Base-by-base conservation (phyloP, 2,888 invertebrate species). In the Anthophora plumipes region DNA sequence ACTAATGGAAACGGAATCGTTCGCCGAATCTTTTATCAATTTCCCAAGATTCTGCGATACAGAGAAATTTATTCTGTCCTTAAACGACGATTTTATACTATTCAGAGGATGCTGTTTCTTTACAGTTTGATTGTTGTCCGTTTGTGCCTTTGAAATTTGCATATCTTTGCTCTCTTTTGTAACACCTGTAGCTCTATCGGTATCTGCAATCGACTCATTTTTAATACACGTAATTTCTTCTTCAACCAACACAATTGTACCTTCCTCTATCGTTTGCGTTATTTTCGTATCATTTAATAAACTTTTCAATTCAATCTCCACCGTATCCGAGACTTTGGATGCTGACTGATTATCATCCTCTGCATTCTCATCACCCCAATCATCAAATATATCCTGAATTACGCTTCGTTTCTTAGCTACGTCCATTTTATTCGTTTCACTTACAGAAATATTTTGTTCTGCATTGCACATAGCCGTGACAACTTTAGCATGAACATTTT, bases 301-400 rank as follows among this genome's bases (percentile, higher is more conserved):
- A 77, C 85, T 91, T 73, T 92, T 90, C 46, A 92, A 73, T 64
- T 93, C 91, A 63, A 91, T 85, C 73, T 93, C 92, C 1, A 93
- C 92, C 0, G 89, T 84, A 41, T 92, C 92, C 4, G 90, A 89
- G 0, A 82, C 67, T 50, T 89, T 90, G 0, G 83, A 54, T 7
- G 74, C 52, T 0, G 84, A 79, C 22, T 85, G 83, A 68, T 12
- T 77, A 17, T 88, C 87, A 12, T 92, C 93, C 8, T 93, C 93
- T 0, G 78, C 79, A 82, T 91, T 91, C 60, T 93, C 93, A 55
- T 91, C 93, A 9, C 89, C 90, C 93, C 93, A 93, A 69, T 93
- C 93, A 60, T 93, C 92, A 75, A 93, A 93, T 11, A 93, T 93
- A 70, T 92, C 92, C 75, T 93, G 92, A 70, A 93, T 92, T 0